These are phyloP conservation scores for Musca domestica DNA, from an alignment of 1,140 invertebrate species.

Conservation along the genomic window DNA sequence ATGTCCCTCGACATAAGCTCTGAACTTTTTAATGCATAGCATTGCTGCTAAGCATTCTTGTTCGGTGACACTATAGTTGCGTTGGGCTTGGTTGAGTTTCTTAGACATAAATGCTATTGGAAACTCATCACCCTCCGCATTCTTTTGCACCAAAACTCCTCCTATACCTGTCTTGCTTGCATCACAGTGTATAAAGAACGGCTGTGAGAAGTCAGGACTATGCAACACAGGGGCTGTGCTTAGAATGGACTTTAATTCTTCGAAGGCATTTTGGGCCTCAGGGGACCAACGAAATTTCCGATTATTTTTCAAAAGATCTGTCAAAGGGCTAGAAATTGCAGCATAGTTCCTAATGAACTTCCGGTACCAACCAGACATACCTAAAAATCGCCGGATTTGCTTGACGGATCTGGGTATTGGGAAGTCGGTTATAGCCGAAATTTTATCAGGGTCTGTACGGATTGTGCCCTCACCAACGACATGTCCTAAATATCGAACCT, in stretches of 20 bases:
- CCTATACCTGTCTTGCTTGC: too few relatives aligned
- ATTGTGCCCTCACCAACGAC: conserved; percentile 35
- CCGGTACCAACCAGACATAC: conserved; percentile 20
- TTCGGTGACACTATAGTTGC: too few relatives aligned
- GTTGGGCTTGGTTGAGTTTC: too few relatives aligned
- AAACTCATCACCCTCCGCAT: too few relatives aligned
- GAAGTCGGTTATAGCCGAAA: conserved; percentile 14
- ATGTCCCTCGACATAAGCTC: too few relatives aligned
- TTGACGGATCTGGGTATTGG: conserved; percentile 2
- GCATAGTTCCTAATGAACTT: conserved; percentile 10
- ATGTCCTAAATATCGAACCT: conserved; percentile 21
- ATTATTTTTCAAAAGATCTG: conserved; percentile 42
- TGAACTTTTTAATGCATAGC: too few relatives aligned
- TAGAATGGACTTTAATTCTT: conserved; percentile 27
- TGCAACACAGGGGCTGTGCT: not conserved
- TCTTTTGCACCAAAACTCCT: too few relatives aligned
- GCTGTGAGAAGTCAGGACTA: too few relatives aligned
- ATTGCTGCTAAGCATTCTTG: too few relatives aligned
- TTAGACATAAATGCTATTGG: too few relatives aligned
- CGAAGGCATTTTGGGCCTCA: conserved; percentile 31
- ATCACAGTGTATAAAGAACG: too few relatives aligned
- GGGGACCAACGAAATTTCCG: conserved; percentile 40
- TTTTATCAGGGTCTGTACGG: conserved; percentile 18
- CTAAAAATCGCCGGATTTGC: conserved; percentile 19
- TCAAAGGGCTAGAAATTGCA: conserved; percentile 38